Conservation (phyloP, 2,888 invertebrate species). For the Hirtodrosophila histrioides region DNA sequence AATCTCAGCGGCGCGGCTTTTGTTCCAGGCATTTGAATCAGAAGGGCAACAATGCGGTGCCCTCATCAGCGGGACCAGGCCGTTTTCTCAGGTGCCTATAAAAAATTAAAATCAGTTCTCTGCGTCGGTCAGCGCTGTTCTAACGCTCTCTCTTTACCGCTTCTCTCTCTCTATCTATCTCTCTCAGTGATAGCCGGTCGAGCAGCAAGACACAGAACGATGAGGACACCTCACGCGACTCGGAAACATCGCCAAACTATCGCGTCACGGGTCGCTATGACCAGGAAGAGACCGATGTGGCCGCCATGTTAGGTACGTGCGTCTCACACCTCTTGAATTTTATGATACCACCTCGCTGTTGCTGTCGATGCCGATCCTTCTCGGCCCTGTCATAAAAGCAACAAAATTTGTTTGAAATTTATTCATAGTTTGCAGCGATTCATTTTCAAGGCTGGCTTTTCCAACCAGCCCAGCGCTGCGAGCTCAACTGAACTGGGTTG, state of each 20-base stretch:
- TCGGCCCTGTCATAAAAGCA: slow-evolving; percentile 38
- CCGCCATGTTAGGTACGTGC: slow-evolving; percentile 94
- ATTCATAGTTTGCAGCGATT: slow-evolving; percentile 63
- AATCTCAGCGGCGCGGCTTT: slow-evolving; percentile 98
- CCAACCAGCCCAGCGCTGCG: slow-evolving; percentile 30
- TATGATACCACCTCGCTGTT: slow-evolving; percentile 38
- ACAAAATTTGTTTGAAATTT: slow-evolving; percentile 45
- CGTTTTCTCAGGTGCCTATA: slow-evolving; percentile 82
- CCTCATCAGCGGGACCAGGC: slow-evolving; percentile 83
- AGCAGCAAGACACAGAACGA: slow-evolving; percentile 87
- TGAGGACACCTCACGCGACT: slow-evolving; percentile 95
- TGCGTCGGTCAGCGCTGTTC: slow-evolving; percentile 5
- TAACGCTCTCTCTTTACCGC: slow-evolving; percentile 7
- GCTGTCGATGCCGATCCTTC: slow-evolving; percentile 5
- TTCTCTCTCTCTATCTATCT: slow-evolving; percentile 1
- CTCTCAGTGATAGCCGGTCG: slow-evolving; percentile 83
- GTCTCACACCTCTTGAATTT: slow-evolving; percentile 61
- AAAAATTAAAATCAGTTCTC: slow-evolving; percentile 14
- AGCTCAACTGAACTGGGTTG: slow-evolving; percentile 8
- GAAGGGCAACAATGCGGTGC: slow-evolving; percentile 88
- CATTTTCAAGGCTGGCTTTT: slow-evolving; percentile 71
- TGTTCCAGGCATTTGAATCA: slow-evolving; percentile 98
- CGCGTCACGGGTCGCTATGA: slow-evolving; percentile 93
- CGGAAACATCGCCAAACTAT: slow-evolving; percentile 94
- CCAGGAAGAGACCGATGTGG: slow-evolving; percentile 97